These are phyloP conservation scores for Pemphigus obesinymphae DNA, from an alignment of 1,140 invertebrate species.

Conservation along the genomic window DNA sequence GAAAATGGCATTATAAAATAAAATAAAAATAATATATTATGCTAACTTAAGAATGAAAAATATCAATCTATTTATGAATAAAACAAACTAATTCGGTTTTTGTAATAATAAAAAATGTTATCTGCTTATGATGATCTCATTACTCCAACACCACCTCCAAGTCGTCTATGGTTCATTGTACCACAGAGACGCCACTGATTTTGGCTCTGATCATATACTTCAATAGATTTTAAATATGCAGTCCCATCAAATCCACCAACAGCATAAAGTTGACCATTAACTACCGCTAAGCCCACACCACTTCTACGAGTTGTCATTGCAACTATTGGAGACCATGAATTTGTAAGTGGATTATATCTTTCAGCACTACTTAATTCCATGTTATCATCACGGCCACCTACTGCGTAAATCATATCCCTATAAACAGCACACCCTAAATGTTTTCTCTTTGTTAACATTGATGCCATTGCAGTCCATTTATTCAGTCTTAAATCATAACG, in stretches of 20 bases:
- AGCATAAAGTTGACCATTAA: slow-evolving; percentile 94
- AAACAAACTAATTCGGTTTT: not conserved
- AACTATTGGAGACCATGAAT: slow-evolving; percentile 96
- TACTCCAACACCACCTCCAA: slow-evolving; percentile 95
- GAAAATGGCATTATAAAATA: no score
- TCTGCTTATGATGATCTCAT: slow-evolving; percentile 79
- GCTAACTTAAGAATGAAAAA: no score
- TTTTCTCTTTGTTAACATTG: slow-evolving; percentile 95
- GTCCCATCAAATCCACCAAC: slow-evolving; percentile 97
- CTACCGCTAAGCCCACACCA: slow-evolving; percentile 94
- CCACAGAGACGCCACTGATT: slow-evolving; percentile 96
- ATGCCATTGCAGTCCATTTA: slow-evolving; percentile 91
- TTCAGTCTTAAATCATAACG: slow-evolving; percentile 93
- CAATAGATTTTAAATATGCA: slow-evolving; percentile 96
- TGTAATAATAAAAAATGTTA: slow-evolving; percentile 21
- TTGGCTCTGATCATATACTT: slow-evolving; percentile 94
- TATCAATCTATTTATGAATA: no score
- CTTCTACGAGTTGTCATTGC: slow-evolving; percentile 96
- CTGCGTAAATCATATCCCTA: slow-evolving; percentile 97
- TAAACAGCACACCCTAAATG: slow-evolving; percentile 97
- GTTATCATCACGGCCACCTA: slow-evolving; percentile 91
- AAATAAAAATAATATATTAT: no score
- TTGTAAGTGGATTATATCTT: slow-evolving; percentile 90
- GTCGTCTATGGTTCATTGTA: slow-evolving; percentile 94
- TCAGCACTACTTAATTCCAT: slow-evolving; percentile 95